Conservation (phyloP, 1,140 invertebrate species). For the Magallana angulata region DNA sequence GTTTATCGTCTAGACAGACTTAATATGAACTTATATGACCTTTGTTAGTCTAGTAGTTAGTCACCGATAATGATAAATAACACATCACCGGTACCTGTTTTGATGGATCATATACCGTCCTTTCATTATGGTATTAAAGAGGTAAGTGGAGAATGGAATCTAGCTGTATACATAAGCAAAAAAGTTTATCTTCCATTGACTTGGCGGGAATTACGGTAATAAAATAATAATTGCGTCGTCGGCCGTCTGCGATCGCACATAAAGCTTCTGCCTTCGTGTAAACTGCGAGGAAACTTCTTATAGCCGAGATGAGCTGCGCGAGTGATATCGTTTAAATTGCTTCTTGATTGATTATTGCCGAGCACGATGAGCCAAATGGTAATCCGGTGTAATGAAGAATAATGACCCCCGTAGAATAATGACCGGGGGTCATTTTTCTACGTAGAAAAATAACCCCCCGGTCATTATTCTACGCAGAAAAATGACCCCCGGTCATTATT, state of each 20-base stretch:
- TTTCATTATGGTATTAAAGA: conserved; percentile 34
- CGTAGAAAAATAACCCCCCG: too few relatives aligned
- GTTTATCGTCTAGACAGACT: conserved; percentile 16
- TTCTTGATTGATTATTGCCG: conserved; percentile 27
- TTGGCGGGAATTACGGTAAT: conserved; percentile 35
- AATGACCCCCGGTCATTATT: too few relatives aligned
- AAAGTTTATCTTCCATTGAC: conserved; percentile 34
- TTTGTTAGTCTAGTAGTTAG: background rate
- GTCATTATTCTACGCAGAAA: too few relatives aligned
- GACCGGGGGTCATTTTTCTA: too few relatives aligned
- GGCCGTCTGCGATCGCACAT: conserved; percentile 27
- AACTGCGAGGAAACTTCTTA: background rate
- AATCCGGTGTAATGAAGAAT: too few relatives aligned
- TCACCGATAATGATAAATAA: conserved; percentile 14
- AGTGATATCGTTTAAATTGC: background rate
- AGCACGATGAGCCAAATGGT: background rate
- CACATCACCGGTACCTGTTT: conserved; percentile 16
- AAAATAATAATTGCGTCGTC: conserved; percentile 34
- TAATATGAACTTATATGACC: conserved; percentile 15
- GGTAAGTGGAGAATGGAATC: background rate
- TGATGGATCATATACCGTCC: conserved; percentile 6
- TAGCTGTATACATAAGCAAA: background rate
- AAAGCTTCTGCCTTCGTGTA: conserved; percentile 1
- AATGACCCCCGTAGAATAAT: too few relatives aligned
- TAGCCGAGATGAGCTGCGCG: conserved; percentile 8